Percentiles rank a stretch among this genome's conserved stretches.
Conservation (phyloP, 2,113 vertebrate genomes). For the Tragelaphus scriptus region DNA sequence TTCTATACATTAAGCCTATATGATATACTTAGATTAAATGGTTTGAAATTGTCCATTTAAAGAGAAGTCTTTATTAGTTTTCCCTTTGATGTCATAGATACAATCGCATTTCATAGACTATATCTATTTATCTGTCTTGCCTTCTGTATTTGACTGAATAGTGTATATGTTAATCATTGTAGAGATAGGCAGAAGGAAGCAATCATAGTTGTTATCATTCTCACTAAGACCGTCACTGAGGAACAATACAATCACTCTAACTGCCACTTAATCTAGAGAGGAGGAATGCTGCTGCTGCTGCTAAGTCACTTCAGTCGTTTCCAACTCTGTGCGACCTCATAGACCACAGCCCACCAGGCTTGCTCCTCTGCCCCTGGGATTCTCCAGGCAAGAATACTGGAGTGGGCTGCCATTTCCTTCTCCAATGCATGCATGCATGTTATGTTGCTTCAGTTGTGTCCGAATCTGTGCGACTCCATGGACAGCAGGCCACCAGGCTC, state of each 20-base stretch:
- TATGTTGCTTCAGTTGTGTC: no score
- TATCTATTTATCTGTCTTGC: not conserved
- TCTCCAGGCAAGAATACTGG: not conserved
- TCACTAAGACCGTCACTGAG: not conserved
- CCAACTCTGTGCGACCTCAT: not conserved
- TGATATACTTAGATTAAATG: not conserved
- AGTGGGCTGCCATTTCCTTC: not conserved
- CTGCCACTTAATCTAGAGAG: conserved; percentile 50
- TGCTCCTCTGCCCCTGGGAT: not conserved
- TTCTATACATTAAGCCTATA: not conserved
- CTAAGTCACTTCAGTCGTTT: not conserved
- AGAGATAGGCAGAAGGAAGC: not conserved
- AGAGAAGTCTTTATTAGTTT: not conserved
- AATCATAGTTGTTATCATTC: not conserved
- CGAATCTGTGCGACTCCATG: not conserved
- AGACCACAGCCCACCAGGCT: not conserved
- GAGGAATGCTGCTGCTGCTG: conserved; percentile 32
- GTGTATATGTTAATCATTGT: not conserved
- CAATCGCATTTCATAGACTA: not conserved
- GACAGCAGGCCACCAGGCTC: not conserved
- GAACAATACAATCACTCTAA: conserved; percentile 47
- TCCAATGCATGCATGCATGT: not conserved
- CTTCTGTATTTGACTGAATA: not conserved
- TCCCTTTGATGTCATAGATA: not conserved
- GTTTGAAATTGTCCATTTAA: not conserved